Percentiles rank a stretch among this genome's conserved stretches.
phyloP scores from a whole-genome alignment of 2,888 invertebrate species.

The Rhagophthalmus giganteus region DNA sequence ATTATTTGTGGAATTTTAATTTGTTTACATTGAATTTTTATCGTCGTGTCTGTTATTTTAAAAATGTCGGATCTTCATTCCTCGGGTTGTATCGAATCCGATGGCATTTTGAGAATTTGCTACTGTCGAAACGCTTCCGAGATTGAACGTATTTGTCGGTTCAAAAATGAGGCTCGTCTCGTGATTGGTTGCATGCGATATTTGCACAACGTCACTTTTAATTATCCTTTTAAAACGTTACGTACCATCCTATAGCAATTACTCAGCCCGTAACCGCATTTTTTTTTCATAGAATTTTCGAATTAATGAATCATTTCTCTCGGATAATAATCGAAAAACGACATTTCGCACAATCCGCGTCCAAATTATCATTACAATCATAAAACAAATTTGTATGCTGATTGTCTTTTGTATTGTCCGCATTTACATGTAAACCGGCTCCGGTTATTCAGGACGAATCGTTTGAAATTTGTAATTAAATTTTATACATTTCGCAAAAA shows the following conservation, averaged over 20 bases:
- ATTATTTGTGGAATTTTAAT: conserved; percentile 16
- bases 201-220: neutral
- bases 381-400: neutral
- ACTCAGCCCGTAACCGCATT: conserved; percentile 5
- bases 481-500: neutral
- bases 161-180: too few relatives aligned
- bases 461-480: neutral
- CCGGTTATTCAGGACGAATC: neutral
- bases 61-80: too few relatives aligned
- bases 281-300: neutral
- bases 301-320: neutral
- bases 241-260: neutral
- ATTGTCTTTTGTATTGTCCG: neutral
- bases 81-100: too few relatives aligned
- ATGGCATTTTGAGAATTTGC: too few relatives aligned
- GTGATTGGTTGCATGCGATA: too few relatives aligned
- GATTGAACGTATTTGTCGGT: too few relatives aligned
- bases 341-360: neutral
- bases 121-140: too few relatives aligned
- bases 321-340: neutral
- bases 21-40: conserved; percentile 3
- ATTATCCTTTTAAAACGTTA: neutral
- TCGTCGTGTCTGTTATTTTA: neutral
- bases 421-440: neutral
- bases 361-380: neutral